Percentiles rank a stretch among this genome's conserved stretches.
Evolutionary conservation across 2,888 invertebrate species (phyloP).

Genomic region (Nomada fabriciana): DNA sequence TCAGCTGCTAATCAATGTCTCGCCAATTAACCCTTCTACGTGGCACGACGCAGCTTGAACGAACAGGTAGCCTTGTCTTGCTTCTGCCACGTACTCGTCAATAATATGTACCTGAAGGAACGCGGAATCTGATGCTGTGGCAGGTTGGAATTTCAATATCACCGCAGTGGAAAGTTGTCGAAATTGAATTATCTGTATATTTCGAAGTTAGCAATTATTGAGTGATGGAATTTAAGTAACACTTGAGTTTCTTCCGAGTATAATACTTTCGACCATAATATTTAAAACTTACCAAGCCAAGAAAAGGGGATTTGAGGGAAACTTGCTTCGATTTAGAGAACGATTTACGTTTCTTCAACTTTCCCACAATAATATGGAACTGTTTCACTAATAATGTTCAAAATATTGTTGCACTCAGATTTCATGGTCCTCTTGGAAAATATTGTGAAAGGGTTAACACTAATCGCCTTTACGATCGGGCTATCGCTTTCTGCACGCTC

Average conservation of each 20-base stretch:
- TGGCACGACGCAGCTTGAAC: background rate
- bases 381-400: background rate
- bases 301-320: too few relatives aligned
- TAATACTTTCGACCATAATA: too few relatives aligned
- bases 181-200: background rate
- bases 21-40: constrained; percentile 5
- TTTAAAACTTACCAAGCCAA: too few relatives aligned
- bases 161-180: background rate
- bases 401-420: constrained; percentile 2
- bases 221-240: too few relatives aligned
- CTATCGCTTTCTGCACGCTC: constrained; percentile 28
- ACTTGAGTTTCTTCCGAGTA: too few relatives aligned
- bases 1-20: background rate
- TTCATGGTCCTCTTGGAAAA: background rate
- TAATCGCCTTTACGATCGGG: constrained; percentile 5
- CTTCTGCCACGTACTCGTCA: background rate
- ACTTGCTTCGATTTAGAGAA: too few relatives aligned
- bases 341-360: background rate
- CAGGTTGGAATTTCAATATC: background rate
- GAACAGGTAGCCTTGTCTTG: background rate
- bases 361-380: background rate
- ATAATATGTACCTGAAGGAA: background rate
- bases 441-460: background rate
- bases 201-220: background rate
- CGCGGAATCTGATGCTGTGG: constrained; percentile 8